Conservation (phyloP, 2,797 vertebrate species). For the Geotrypetes seraphini region DNA sequence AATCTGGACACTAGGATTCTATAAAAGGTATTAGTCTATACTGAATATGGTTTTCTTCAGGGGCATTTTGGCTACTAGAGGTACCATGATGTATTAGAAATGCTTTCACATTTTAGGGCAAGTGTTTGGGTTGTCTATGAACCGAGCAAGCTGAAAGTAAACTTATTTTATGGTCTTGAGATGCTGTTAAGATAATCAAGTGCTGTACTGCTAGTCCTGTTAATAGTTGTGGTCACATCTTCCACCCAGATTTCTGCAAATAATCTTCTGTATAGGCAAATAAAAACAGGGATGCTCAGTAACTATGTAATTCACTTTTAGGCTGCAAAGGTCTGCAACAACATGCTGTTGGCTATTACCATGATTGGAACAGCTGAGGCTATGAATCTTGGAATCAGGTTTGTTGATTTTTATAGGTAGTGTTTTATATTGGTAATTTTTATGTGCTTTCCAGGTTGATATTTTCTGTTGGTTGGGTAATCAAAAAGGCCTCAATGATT, state of each 20-base stretch:
- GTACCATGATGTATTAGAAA: too few species aligned
- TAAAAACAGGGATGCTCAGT: conserved; percentile 19
- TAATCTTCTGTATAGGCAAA: background rate
- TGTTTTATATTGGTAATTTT: conserved; percentile 15
- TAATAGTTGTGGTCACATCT: background rate
- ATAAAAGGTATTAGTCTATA: too few species aligned
- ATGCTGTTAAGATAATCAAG: too few species aligned
- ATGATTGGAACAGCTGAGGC: conserved; percentile 96
- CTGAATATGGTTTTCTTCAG: too few species aligned
- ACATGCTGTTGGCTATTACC: conserved; percentile 92
- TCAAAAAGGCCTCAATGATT: conserved; percentile 12
- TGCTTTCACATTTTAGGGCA: too few species aligned
- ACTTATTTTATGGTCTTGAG: too few species aligned
- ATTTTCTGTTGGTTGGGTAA: conserved; percentile 1
- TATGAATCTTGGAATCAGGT: conserved; percentile 98
- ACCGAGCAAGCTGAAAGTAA: too few species aligned
- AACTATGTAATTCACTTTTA: conserved; percentile 39
- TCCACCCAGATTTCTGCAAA: background rate
- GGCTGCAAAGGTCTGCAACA: conserved; percentile 98
- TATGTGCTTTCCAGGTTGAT: conserved; percentile 8
- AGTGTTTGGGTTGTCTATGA: too few species aligned
- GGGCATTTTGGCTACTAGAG: too few species aligned
- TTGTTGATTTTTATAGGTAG: conserved; percentile 31
- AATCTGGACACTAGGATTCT: too few species aligned
- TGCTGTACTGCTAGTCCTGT: too few species aligned